phyloP scores from a whole-genome alignment of 2,888 invertebrate genomes.

The Harmothoe impar region DNA sequence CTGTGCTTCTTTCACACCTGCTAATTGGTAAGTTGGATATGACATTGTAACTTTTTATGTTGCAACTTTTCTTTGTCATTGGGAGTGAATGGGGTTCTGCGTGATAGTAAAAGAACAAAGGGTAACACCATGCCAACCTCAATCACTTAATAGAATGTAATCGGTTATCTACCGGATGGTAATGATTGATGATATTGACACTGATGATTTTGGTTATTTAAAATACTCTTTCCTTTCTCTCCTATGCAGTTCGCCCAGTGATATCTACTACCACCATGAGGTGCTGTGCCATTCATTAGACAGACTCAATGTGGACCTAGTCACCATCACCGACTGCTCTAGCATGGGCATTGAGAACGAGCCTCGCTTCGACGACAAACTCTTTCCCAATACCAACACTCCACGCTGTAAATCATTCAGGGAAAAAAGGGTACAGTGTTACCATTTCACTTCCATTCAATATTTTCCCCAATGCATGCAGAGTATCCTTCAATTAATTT shows the following conservation, averaged over 20 bases:
- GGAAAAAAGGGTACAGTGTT: constrained; percentile 79
- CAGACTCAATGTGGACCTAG: constrained; percentile 90
- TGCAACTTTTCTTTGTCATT: too few species aligned
- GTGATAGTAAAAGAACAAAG: too few species aligned
- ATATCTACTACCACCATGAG: constrained; percentile 92
- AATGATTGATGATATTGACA: too few species aligned
- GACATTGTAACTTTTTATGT: too few species aligned
- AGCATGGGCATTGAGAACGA: constrained; percentile 89
- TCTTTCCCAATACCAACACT: constrained; percentile 87
- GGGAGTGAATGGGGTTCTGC: too few species aligned
- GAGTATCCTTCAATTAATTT: too few species aligned
- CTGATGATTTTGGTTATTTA: too few species aligned
- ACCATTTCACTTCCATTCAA: constrained; percentile 44
- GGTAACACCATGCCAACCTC: too few species aligned
- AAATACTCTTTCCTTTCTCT: too few species aligned
- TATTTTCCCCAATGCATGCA: too few species aligned
- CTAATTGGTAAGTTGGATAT: constrained; percentile 62
- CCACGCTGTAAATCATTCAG: constrained; percentile 90
- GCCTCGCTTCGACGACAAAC: constrained; percentile 86
- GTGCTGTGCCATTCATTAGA: constrained; percentile 91
- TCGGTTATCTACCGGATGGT: too few species aligned
- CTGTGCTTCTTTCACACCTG: constrained; percentile 72
- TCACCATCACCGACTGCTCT: constrained; percentile 92
- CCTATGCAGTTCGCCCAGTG: constrained; percentile 68
- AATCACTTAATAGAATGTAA: too few species aligned